Evolutionary conservation across 2,113 vertebrate species (phyloP).

Genomic region (Larimichthys crocea): DNA sequence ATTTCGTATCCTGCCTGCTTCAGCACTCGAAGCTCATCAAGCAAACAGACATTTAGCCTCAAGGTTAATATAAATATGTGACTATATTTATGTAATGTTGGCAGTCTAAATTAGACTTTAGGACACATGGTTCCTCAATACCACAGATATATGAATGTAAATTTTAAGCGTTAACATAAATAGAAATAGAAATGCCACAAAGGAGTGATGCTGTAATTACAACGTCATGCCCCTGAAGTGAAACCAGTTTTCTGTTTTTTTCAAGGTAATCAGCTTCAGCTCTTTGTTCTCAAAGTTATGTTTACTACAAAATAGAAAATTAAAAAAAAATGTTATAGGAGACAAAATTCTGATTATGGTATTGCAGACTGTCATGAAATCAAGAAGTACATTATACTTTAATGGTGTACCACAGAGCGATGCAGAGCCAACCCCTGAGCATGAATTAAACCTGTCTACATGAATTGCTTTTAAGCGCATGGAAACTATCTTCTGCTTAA

Average conservation of each 20-base stretch:
- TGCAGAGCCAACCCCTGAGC: slow-evolving; percentile 21
- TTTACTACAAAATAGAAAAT: slow-evolving; percentile 1
- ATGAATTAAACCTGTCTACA: slow-evolving; percentile 36
- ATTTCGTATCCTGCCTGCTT: background rate
- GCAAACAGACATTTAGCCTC: slow-evolving; percentile 25
- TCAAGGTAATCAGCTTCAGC: background rate
- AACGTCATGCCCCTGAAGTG: background rate
- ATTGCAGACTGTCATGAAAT: background rate
- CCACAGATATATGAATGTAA: background rate
- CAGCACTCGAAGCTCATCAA: slow-evolving; percentile 10
- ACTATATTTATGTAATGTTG: slow-evolving; percentile 9
- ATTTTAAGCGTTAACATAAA: slow-evolving; percentile 14
- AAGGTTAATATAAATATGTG: slow-evolving; percentile 13
- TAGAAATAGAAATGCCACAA: slow-evolving; percentile 37
- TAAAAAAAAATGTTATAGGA: background rate
- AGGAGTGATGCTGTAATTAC: slow-evolving; percentile 44
- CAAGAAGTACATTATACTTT: slow-evolving; percentile 17
- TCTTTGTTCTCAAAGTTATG: slow-evolving; percentile 8
- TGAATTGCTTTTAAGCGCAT: slow-evolving; percentile 29
- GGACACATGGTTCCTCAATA: background rate
- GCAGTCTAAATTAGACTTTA: slow-evolving; percentile 1
- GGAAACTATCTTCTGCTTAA: slow-evolving; percentile 48
- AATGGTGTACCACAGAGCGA: slow-evolving; percentile 27
- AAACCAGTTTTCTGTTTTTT: too few relatives aligned
- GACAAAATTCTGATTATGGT: too few relatives aligned